Evolutionary conservation across 1,140 invertebrate species (phyloP).

Genomic region (Olivierus martensii): DNA sequence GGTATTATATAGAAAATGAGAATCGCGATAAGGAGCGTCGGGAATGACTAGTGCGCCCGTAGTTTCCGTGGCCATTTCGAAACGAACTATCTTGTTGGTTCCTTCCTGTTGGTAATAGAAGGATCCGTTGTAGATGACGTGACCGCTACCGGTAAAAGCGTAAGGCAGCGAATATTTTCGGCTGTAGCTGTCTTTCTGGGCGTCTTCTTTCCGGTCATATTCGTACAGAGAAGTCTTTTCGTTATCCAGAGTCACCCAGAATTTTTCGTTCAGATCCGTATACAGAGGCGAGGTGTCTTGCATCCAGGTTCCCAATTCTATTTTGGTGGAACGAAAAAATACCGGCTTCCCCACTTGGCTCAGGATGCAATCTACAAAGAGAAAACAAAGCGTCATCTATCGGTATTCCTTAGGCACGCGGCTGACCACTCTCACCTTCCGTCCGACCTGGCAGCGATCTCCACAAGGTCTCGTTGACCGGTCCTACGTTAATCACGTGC

Average conservation of each 20-base stretch:
- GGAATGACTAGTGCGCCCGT: not conserved
- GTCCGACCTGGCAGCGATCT: no score
- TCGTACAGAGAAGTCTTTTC: constrained; percentile 56
- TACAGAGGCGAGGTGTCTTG: constrained; percentile 53
- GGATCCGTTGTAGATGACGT: constrained; percentile 75
- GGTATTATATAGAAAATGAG: constrained; percentile 39
- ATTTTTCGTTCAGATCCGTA: constrained; percentile 46
- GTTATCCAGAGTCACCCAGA: constrained; percentile 66
- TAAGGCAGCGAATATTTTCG: constrained; percentile 33
- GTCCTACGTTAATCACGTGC: no score
- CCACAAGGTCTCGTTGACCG: no score
- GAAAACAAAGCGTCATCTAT: no score
- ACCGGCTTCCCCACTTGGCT: constrained; percentile 86
- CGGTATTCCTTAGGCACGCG: no score
- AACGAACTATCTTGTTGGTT: constrained; percentile 39
- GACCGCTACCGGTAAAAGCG: constrained; percentile 60
- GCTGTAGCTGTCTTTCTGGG: constrained; percentile 30
- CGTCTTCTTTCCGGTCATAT: constrained; percentile 51
- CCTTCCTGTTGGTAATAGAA: constrained; percentile 73
- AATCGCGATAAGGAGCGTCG: constrained; percentile 23
- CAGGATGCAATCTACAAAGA: constrained; percentile 56
- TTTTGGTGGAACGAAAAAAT: constrained; percentile 55
- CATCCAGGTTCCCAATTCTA: constrained; percentile 67
- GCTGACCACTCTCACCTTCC: no score
- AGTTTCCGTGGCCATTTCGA: constrained; percentile 34